phyloP scores from a whole-genome alignment of 2,113 vertebrate species.

The Entelurus aequoreus region DNA sequence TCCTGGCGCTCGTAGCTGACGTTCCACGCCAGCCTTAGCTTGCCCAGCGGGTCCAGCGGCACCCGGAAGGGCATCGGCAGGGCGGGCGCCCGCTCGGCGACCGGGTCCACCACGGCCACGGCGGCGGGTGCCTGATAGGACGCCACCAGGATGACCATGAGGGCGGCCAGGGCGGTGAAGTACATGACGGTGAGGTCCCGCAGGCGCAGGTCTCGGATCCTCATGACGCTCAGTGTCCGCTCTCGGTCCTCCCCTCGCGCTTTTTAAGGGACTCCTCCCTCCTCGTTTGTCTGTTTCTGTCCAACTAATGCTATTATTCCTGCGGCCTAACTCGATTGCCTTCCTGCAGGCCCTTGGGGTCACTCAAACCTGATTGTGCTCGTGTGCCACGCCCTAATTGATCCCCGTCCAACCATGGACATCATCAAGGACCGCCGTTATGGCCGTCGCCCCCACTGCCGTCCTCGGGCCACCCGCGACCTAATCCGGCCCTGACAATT shows the following conservation, averaged over 20 bases:
- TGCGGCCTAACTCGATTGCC: slow-evolving; percentile 83
- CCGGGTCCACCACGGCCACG: slow-evolving; percentile 36
- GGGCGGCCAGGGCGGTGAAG: slow-evolving; percentile 76
- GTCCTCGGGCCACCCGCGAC: slow-evolving; percentile 44
- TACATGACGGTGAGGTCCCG: slow-evolving; percentile 86
- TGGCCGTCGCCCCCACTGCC: slow-evolving; percentile 17
- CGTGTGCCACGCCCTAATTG: slow-evolving; percentile 76
- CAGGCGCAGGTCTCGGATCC: slow-evolving; percentile 62
- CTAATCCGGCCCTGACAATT: slow-evolving; percentile 58
- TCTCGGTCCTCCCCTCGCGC: slow-evolving; percentile 20
- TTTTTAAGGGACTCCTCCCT: slow-evolving; percentile 62
- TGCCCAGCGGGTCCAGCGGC: slow-evolving; percentile 78
- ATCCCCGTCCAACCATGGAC: slow-evolving; percentile 79
- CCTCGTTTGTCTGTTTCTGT: slow-evolving; percentile 52
- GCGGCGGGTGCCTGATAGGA: slow-evolving; percentile 70
- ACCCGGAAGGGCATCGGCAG: slow-evolving; percentile 78
- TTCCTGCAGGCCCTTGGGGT: slow-evolving; percentile 70
- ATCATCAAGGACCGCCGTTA: slow-evolving; percentile 67
- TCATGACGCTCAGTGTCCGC: slow-evolving; percentile 42
- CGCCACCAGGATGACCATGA: slow-evolving; percentile 86
- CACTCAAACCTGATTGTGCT: slow-evolving; percentile 67
- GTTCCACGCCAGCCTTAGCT: slow-evolving; percentile 87
- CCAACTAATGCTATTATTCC: slow-evolving; percentile 84
- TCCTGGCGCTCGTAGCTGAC: slow-evolving; percentile 77
- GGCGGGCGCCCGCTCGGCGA: slow-evolving; percentile 12